phyloP scores from a whole-genome alignment of 2,888 invertebrate species.

The Reticulitermes lucifugus region DNA sequence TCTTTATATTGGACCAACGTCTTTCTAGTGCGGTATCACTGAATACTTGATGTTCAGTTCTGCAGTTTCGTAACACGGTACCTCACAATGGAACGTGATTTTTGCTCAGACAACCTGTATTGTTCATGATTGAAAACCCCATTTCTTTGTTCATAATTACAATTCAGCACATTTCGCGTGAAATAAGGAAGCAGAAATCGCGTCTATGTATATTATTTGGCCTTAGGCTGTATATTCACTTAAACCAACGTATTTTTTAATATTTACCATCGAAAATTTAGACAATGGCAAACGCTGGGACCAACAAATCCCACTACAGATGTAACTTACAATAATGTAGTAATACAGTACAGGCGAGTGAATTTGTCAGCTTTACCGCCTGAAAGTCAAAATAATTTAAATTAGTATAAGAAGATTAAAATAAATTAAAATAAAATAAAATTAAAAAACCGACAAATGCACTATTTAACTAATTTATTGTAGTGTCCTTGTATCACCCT shows the following conservation, averaged over 20 bases:
- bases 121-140: neutral
- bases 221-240: neutral
- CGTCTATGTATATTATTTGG: neutral
- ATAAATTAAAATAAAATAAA: no score
- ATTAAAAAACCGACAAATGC: no score
- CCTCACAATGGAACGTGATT: neutral
- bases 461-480: no score
- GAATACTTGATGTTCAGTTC: no score
- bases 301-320: neutral
- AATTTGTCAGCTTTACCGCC: no score
- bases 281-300: neutral
- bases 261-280: neutral
- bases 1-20: no score
- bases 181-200: slow-evolving; percentile 12
- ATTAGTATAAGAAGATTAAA: neutral
- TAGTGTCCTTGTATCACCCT: no score
- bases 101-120: neutral
- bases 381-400: neutral
- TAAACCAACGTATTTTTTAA: neutral
- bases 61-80: neutral
- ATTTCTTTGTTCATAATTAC: neutral
- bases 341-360: neutral
- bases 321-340: no score
- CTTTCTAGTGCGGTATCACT: no score
- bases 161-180: neutral